Base-by-base conservation (phyloP, 2,113 vertebrate genomes). In the Alethe diademata region DNA sequence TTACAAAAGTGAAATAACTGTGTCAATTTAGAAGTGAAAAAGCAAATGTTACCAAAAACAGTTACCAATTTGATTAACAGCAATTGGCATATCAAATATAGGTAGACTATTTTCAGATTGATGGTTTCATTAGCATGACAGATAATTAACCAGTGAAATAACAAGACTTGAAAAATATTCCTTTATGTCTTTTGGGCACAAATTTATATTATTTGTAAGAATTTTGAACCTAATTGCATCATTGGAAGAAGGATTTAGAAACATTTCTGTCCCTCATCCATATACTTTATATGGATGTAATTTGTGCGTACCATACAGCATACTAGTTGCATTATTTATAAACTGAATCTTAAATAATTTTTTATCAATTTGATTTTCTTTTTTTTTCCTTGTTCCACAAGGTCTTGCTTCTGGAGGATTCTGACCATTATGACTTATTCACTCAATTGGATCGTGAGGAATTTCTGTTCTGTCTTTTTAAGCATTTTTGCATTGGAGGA, bases 401-500 rank as follows among this genome's bases (percentile, higher is more conserved):
- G 99, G 97, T 99, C 96, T 98, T 99, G 83, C 98, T 98, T 88
- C 86, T 99, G 20, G 98, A 99, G 94, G 99, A 99, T 83, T 99
- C 98, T 1, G 98, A 99, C 76, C 97, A 98, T 89, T 99, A 98
- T 95, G 94, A 98, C 29, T 64, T 98, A 92, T 97, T 99, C 53
- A 98, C 98, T 93, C 95, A 76, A 14, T 47, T 90, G 71, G 98
- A 99, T 75, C 98, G 99, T 5, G 89, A 98, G 42, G 99, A 99
- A 96, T 99, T 99, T 93, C 97, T 99, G 8, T 99, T 99, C 92
- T 97, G 98, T 87, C 98, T 99, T 89, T 99, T 99, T 96, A 99
- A 99, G 93, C 99, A 99, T 90, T 95, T 99, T 76, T 99, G 99
- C 95, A 96, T 99, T 33, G 99, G 99, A 90, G 99, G 99, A 95